A percentile compares a stretch with the other conserved stretches of the same genome.
phyloP scores from a whole-genome alignment of 2,888 invertebrate genomes.

The Pseudoips prasinana region DNA sequence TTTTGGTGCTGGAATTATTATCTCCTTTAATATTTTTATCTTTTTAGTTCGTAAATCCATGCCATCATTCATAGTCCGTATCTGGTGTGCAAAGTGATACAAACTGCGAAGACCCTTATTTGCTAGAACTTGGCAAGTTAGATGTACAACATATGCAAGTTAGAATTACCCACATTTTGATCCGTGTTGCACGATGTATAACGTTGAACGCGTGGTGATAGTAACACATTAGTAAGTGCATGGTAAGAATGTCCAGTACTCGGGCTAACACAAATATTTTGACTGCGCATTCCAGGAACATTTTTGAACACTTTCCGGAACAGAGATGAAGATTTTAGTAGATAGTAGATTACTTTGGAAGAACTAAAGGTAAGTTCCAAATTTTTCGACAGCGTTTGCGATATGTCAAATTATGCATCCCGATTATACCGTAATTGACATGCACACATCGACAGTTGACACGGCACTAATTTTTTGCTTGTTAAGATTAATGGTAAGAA shows the following conservation, averaged over 20 bases:
- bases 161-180: constrained; percentile 3
- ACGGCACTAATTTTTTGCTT: constrained; percentile 3
- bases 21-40: too few relatives aligned
- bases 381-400: constrained; percentile 1
- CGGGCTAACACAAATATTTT: constrained; percentile 1
- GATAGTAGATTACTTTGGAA: neutral
- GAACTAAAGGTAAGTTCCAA: constrained; percentile 3
- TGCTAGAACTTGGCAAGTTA: too few relatives aligned
- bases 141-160: constrained; percentile 1
- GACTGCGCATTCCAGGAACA: neutral
- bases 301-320: constrained; percentile 2
- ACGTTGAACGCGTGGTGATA: constrained; percentile 1
- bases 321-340: constrained; percentile 2
- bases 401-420: constrained; percentile 1
- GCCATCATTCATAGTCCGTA: too few relatives aligned
- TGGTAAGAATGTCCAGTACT: neutral
- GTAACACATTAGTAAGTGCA: constrained; percentile 3
- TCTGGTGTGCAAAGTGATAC: too few relatives aligned
- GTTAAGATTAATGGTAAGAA: neutral
- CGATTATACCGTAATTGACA: neutral
- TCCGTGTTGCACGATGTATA: constrained; percentile 4
- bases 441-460: constrained; percentile 6
- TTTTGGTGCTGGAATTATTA: too few relatives aligned
- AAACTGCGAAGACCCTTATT: too few relatives aligned
- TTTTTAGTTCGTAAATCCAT: too few relatives aligned